Base-by-base conservation (phyloP, 2,797 vertebrate species). In the Melanotaenia pygmaea region DNA sequence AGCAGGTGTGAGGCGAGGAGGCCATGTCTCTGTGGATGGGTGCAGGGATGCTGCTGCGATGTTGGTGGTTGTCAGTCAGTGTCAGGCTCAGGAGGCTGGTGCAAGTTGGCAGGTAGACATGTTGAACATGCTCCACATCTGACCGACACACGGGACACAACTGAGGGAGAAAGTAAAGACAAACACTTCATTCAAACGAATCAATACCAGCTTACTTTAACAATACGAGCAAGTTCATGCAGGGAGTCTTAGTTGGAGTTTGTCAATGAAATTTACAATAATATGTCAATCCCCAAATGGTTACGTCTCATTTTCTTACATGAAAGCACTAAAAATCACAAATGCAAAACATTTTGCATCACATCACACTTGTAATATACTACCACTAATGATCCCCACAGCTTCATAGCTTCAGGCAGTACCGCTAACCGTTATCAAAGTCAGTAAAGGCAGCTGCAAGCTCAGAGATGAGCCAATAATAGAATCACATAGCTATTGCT, bases 61-160 rank as follows among this genome's bases (percentile, higher is more conserved):
- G 86, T 0, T 88, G 89, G 79, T 89, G 88, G 89, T 92, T 92
- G 88, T 92, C 87, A 0, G 84, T 93, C 74, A 97, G 88, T 56
- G 96, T 94, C 79, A 99, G 94, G 86, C 94, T 98, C 74, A 99
- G 96, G 10, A 99, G 95, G 89, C 97, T 99, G 90, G 96, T 96
- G 92, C 98, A 98, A 35, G 97, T 98, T 72, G 98, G 98, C 86
- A 99, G 93, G 85, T 98, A 99, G 84, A 99, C 93, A 0, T 99
- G 97, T 93, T 99, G 98, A 66, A 99, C 95, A 2, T 97, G 96
- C 62, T 98, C 97, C 79, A 99, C 96, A 2, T 90, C 94, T 0
- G 96, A 97, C 60, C 98, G 96, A 88, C 98, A 99, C 76, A 99
- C 97, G 0, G 98, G 98, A 87, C 98, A 99, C 0, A 89, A 90